A percentile compares a stretch with the other conserved stretches of the same genome.
Evolutionary conservation across 2,888 invertebrate species (phyloP).

Genomic region (Vesta saturnalis): DNA sequence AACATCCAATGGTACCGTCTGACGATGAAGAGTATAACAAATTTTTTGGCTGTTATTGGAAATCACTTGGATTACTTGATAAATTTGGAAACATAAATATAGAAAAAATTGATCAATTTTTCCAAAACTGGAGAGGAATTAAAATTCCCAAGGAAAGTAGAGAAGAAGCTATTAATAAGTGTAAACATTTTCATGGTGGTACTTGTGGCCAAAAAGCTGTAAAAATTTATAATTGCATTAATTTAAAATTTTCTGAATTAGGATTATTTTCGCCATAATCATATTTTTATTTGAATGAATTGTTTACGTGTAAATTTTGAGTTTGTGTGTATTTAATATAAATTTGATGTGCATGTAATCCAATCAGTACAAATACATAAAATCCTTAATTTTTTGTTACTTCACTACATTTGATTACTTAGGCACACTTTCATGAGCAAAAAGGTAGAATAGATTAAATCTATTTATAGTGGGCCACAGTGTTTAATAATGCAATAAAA

Average conservation of each 20-base stretch:
- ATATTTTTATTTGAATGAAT: neutral
- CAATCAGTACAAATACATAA: no score
- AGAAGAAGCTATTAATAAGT: conserved; percentile 1
- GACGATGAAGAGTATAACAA: conserved; percentile 12
- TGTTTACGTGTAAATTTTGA: neutral
- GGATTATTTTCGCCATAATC: neutral
- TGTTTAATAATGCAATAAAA: no score
- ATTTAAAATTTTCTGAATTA: conserved; percentile 6
- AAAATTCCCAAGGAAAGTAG: neutral
- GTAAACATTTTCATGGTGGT: conserved; percentile 16
- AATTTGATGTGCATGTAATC: no score
- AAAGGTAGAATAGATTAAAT: no score
- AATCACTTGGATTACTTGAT: conserved; percentile 3
- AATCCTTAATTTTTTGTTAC: no score
- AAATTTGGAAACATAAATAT: conserved; percentile 5
- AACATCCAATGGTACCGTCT: conserved; percentile 9
- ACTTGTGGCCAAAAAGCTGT: conserved; percentile 9
- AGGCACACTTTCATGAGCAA: no score
- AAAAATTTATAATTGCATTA: conserved; percentile 16
- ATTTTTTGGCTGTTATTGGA: conserved; percentile 16
- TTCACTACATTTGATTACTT: no score
- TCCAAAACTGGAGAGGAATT: neutral
- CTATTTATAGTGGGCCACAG: no score
- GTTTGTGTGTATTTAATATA: neutral
- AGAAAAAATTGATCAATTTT: neutral